A percentile compares a stretch with the other conserved stretches of the same genome.
phyloP scores from a whole-genome alignment of 1,140 invertebrate species.

The Eupristina koningsbergeri region DNA sequence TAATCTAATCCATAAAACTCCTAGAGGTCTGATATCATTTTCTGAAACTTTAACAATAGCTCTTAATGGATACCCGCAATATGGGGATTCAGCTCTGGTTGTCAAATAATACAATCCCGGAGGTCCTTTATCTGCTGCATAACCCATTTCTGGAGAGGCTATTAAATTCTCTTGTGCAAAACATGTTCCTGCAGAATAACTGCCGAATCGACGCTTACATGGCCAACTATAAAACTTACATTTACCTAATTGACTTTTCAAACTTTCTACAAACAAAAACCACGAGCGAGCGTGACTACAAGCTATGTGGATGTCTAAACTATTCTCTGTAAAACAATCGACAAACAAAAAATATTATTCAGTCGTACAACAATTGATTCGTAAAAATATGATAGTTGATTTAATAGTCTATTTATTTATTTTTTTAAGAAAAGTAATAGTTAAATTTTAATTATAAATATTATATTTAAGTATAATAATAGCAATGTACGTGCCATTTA shows the following conservation, averaged over 20 bases:
- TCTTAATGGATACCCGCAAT: conserved; percentile 73
- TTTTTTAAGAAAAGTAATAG: too few relatives aligned
- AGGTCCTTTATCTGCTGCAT: conserved; percentile 66
- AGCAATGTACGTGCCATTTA: conserved; percentile 61
- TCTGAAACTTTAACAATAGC: conserved; percentile 65
- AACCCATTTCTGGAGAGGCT: conserved; percentile 69
- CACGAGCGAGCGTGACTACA: conserved; percentile 84
- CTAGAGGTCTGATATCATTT: conserved; percentile 61
- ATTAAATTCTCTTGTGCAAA: conserved; percentile 68
- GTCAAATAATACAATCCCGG: conserved; percentile 69
- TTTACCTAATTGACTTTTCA: conserved; percentile 68
- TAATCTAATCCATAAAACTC: conserved; percentile 66
- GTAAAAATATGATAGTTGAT: too few relatives aligned
- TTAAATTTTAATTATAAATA: too few relatives aligned
- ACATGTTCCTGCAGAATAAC: conserved; percentile 69
- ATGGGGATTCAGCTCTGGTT: conserved; percentile 69
- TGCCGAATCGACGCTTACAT: conserved; percentile 61
- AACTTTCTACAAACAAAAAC: conserved; percentile 81
- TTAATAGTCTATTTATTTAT: too few relatives aligned
- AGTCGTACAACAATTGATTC: too few relatives aligned
- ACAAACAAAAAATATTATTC: too few relatives aligned
- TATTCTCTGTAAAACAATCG: conserved; percentile 44
- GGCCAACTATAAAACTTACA: conserved; percentile 35
- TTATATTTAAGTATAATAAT: too few relatives aligned
- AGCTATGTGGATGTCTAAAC: conserved; percentile 74